Evolutionary conservation across 2,888 invertebrate species (phyloP).

Genomic region (Tenthredo mesomela): DNA sequence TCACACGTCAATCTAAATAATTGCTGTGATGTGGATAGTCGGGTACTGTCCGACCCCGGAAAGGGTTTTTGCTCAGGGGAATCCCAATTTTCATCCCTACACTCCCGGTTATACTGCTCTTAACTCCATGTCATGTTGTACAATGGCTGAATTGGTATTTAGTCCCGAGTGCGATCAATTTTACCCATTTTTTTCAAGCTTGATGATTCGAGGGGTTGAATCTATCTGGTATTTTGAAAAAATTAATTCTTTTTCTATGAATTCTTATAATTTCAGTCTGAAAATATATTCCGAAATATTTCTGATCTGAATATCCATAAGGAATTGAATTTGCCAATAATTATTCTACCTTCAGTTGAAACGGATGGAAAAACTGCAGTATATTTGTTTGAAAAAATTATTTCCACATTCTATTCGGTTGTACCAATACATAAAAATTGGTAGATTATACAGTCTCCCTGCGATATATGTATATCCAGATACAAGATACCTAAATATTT

Average conservation of each 20-base stretch:
- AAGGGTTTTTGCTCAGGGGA: conserved; percentile 35
- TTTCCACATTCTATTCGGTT: not conserved
- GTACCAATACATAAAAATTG: not conserved
- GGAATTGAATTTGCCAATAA: not conserved
- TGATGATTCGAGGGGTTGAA: not conserved
- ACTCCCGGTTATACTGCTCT: not conserved
- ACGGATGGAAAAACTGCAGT: not conserved
- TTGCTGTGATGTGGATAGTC: conserved; percentile 62
- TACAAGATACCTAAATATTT: not conserved
- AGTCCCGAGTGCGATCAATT: conserved; percentile 43
- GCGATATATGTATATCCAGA: not conserved
- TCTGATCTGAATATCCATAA: not conserved
- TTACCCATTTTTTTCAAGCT: not conserved
- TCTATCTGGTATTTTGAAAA: not conserved
- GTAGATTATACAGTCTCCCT: not conserved
- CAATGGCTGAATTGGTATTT: conserved; percentile 59
- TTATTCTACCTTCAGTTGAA: not conserved
- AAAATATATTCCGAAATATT: not conserved
- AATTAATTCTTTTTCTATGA: not conserved
- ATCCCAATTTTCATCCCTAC: conserved; percentile 30
- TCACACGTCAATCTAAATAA: conserved; percentile 66
- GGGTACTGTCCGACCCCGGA: conserved; percentile 41
- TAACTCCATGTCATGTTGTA: conserved; percentile 56
- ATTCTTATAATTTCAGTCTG: not conserved
- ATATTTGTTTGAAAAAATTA: not conserved